phyloP scores from a whole-genome alignment of 2,888 invertebrate species.

The Aphodius sticticus region DNA sequence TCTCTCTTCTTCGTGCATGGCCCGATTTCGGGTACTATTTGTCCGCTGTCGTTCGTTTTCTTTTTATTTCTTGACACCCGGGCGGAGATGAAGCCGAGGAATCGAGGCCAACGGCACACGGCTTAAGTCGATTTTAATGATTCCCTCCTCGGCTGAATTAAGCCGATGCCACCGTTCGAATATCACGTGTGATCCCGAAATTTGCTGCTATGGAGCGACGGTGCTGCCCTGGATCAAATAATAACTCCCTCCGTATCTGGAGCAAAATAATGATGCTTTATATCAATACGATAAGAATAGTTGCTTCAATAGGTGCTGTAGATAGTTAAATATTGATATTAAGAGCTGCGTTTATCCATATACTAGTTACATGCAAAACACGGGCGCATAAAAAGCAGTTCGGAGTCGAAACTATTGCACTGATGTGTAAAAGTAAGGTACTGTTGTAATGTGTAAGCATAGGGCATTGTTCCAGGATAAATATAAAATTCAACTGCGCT shows the following conservation, averaged over 20 bases:
- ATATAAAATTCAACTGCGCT: too few relatives aligned
- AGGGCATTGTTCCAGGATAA: too few relatives aligned
- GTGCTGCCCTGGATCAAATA: not conserved
- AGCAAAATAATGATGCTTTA: not conserved
- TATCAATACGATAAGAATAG: not conserved
- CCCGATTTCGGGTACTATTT: not conserved
- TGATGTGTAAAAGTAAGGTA: too few relatives aligned
- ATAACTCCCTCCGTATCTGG: not conserved
- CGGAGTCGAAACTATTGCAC: too few relatives aligned
- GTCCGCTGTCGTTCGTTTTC: not conserved
- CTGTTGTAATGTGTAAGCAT: too few relatives aligned
- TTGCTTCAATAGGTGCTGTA: not conserved
- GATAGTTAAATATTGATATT: too few relatives aligned
- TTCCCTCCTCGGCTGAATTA: slow-evolving; percentile 23
- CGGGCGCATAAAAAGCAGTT: too few relatives aligned
- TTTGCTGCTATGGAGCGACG: not conserved
- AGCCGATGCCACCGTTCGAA: slow-evolving; percentile 4
- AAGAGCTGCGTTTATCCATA: too few relatives aligned
- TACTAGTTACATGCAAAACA: too few relatives aligned
- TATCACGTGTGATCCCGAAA: not conserved
- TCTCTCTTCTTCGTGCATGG: slow-evolving; percentile 9
- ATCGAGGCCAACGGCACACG: slow-evolving; percentile 27
- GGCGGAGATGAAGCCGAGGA: slow-evolving; percentile 28
- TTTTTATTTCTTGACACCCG: not conserved
- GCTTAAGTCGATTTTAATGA: slow-evolving; percentile 36